Evolutionary conservation across 2,797 vertebrate species (phyloP).

Genomic region (Craterocephalus amniculus): DNA sequence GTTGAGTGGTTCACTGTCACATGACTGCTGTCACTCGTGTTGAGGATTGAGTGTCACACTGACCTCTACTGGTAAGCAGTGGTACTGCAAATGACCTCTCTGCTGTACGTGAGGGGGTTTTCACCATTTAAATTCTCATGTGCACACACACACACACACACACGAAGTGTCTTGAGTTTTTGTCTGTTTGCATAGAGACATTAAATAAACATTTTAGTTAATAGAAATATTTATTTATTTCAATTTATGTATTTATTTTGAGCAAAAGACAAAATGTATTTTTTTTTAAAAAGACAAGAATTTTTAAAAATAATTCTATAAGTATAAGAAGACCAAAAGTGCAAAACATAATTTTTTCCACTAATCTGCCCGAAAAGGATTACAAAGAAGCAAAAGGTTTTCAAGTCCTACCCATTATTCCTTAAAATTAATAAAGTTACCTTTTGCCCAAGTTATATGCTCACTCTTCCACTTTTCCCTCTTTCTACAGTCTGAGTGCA

Average conservation of each 20-base stretch:
- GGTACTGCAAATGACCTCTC: slow-evolving; percentile 20
- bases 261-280: not conserved
- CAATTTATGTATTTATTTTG: not conserved
- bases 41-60: slow-evolving; percentile 31
- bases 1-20: slow-evolving; percentile 57
- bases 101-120: not conserved
- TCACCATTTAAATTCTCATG: not conserved
- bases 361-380: too few species aligned
- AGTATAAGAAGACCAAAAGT: too few species aligned
- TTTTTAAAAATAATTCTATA: not conserved
- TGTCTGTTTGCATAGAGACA: not conserved
- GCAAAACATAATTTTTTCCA: too few species aligned
- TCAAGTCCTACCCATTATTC: not conserved
- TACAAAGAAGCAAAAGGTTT: not conserved
- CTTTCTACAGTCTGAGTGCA: too few species aligned
- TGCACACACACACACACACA: not conserved
- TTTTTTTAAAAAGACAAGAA: not conserved
- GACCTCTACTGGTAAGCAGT: slow-evolving; percentile 71
- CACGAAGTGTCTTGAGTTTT: not conserved
- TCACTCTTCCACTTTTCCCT: not conserved
- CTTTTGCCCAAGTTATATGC: not conserved
- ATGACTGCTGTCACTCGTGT: slow-evolving; percentile 51
- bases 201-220: not conserved
- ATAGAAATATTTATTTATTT: not conserved
- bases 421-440: not conserved